Conservation (phyloP, 2,113 vertebrate genomes). For the Hypanus sabinus region DNA sequence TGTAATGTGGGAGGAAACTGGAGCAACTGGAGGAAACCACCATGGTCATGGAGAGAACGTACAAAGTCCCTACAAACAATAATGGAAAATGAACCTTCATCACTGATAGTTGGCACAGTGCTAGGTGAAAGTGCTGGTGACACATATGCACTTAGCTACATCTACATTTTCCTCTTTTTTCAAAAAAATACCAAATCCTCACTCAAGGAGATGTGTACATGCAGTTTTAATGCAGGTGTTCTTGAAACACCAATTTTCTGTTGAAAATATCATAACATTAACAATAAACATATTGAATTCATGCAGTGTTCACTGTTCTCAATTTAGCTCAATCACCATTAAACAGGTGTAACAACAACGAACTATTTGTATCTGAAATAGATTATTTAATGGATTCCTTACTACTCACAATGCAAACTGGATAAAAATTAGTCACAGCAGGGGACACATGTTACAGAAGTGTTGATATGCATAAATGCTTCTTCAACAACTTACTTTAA, state of each 20-base stretch:
- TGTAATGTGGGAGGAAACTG: no score
- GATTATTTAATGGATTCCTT: not conserved
- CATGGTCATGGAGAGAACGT: no score
- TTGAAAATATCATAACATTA: not conserved
- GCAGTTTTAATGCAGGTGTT: not conserved
- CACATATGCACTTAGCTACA: no score
- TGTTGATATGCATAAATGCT: not conserved
- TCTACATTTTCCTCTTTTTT: not conserved
- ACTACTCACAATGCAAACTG: not conserved
- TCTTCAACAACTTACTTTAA: no score
- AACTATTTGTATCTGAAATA: not conserved
- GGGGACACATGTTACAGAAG: not conserved
- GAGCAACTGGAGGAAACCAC: no score
- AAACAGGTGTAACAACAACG: not conserved
- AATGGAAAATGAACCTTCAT: no score
- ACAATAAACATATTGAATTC: not conserved
- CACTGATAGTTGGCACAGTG: no score
- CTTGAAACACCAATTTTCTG: not conserved
- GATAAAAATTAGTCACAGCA: not conserved
- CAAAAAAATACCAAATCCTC: not conserved
- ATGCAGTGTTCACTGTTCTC: not conserved
- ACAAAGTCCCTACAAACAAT: no score
- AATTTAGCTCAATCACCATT: not conserved
- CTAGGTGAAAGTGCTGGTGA: no score
- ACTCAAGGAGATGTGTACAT: not conserved